phyloP scores from a whole-genome alignment of 2,888 invertebrate species.

The Clepsis dumicolana region DNA sequence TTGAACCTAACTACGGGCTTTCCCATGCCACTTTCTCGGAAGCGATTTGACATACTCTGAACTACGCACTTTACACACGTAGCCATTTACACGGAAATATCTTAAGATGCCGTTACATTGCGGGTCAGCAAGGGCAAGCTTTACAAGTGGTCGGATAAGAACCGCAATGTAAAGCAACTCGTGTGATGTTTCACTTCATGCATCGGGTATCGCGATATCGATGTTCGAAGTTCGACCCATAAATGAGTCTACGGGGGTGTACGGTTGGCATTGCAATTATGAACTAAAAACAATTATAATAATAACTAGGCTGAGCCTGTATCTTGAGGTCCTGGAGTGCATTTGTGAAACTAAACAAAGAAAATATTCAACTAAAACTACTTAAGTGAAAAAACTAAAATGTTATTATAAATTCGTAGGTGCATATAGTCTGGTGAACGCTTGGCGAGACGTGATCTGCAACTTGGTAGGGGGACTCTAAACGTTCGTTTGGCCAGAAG shows the following conservation, averaged over 20 bases:
- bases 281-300: too few relatives aligned
- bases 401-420: too few relatives aligned
- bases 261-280: not conserved
- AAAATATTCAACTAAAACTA: too few relatives aligned
- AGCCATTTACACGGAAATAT: not conserved
- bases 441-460: too few relatives aligned
- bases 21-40: slow-evolving; percentile 7
- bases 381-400: too few relatives aligned
- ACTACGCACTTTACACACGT: not conserved
- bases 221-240: not conserved
- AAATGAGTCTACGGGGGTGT: not conserved
- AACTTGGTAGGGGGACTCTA: too few relatives aligned
- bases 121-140: not conserved
- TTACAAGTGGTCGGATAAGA: not conserved
- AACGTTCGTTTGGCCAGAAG: too few relatives aligned
- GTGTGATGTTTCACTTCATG: not conserved
- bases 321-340: too few relatives aligned
- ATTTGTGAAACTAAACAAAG: too few relatives aligned
- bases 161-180: not conserved
- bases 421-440: too few relatives aligned
- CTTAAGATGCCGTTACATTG: not conserved
- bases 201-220: not conserved
- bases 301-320: too few relatives aligned
- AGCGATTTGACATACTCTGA: slow-evolving; percentile 5
- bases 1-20: not conserved